These are phyloP conservation scores for Carassius gibelio DNA, from an alignment of 2,113 vertebrate species.

Conservation along the genomic window DNA sequence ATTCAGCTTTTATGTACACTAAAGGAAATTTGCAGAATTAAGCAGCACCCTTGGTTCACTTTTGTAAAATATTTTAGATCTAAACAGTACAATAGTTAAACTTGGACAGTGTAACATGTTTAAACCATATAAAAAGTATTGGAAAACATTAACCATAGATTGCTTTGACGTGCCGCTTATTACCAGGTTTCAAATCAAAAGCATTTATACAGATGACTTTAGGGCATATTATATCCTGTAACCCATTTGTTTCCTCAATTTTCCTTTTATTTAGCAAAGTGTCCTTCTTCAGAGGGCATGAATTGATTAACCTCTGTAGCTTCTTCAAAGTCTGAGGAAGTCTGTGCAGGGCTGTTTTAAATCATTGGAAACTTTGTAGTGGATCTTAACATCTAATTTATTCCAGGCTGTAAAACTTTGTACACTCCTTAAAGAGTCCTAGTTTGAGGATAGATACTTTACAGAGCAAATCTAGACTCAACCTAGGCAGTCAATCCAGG, in stretches of 20 bases:
- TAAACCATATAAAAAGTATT: neutral
- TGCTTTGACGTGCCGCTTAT: neutral
- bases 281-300: neutral
- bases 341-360: neutral
- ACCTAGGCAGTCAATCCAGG: neutral
- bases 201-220: neutral
- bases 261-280: neutral
- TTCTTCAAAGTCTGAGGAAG: neutral
- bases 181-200: neutral
- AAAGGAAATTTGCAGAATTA: neutral
- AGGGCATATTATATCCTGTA: neutral
- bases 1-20: neutral
- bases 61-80: neutral
- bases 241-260: neutral
- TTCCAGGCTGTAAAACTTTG: neutral
- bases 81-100: neutral
- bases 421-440: neutral
- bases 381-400: slow-evolving; percentile 4
- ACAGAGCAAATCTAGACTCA: neutral
- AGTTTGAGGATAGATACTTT: neutral
- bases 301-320: neutral
- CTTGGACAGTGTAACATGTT: neutral
- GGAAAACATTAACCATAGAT: neutral
- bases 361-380: slow-evolving; percentile 14
- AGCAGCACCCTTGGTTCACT: slow-evolving; percentile 15